A percentile compares a stretch with the other conserved stretches of the same genome.
These are phyloP conservation scores for Phalanger gymnotis DNA, from an alignment of 2,797 vertebrate genomes.

Conservation along the genomic window DNA sequence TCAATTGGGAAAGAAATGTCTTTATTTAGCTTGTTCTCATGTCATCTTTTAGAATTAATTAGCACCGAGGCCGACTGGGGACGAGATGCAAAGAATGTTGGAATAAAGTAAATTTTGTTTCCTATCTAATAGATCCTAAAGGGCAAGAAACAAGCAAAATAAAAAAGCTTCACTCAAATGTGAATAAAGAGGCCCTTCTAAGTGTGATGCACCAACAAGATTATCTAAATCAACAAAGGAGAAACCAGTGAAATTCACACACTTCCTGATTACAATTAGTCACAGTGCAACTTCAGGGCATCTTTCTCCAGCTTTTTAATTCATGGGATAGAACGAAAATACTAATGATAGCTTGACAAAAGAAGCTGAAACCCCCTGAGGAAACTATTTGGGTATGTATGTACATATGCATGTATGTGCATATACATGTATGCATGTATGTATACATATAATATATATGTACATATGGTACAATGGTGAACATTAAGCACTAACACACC, in stretches of 20 bases:
- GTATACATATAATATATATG: neutral
- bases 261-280: constrained; percentile 31
- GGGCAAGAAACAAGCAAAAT: neutral
- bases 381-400: neutral
- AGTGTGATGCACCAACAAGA: constrained; percentile 21
- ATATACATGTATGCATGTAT: neutral
- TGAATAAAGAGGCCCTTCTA: neutral
- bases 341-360: constrained; percentile 62
- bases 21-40: neutral
- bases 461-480: constrained; percentile 41
- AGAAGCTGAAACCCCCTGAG: constrained; percentile 55
- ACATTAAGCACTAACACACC: constrained; percentile 57
- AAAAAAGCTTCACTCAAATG: neutral
- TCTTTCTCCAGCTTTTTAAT: constrained; percentile 47
- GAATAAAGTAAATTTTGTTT: neutral
- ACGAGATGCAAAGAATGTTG: neutral
- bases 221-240: constrained; percentile 39
- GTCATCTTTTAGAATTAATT: neutral
- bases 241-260: constrained; percentile 11
- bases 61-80: neutral
- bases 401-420: neutral
- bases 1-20: constrained; percentile 1
- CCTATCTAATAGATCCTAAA: neutral
- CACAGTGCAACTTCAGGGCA: neutral
- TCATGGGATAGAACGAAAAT: constrained; percentile 65